Evolutionary conservation across 2,888 invertebrate species (phyloP).

Genomic region (Stenodera caucasica): DNA sequence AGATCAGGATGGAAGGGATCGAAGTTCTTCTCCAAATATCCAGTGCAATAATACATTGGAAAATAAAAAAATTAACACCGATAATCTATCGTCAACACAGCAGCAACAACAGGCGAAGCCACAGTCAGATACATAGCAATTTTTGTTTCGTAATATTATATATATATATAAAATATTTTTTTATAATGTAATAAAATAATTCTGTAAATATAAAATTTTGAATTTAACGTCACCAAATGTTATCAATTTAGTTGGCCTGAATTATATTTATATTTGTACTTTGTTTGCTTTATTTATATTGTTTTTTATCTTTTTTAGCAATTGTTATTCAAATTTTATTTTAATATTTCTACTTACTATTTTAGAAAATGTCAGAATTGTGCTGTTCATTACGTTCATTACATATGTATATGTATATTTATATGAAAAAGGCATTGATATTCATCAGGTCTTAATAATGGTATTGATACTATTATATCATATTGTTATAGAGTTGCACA

Average conservation of each 20-base stretch:
- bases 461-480: background rate
- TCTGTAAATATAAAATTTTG: background rate
- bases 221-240: conserved; percentile 3
- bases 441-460: background rate
- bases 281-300: conserved; percentile 12
- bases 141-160: conserved; percentile 10
- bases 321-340: background rate
- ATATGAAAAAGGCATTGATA: background rate
- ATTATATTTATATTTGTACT: conserved; percentile 6
- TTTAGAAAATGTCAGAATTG: too few species aligned
- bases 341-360: background rate
- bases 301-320: background rate
- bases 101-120: conserved; percentile 31
- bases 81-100: conserved; percentile 17
- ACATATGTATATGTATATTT: background rate
- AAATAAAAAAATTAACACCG: conserved; percentile 33
- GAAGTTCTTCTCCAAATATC: conserved; percentile 73
- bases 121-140: conserved; percentile 37
- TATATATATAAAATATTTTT: conserved; percentile 14
- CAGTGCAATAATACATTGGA: conserved; percentile 48
- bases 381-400: too few species aligned
- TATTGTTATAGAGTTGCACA: conserved; percentile 1
- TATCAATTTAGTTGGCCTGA: conserved; percentile 10
- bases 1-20: conserved; percentile 75
- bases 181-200: conserved; percentile 15